These are phyloP conservation scores for Epizoanthus fatuus DNA, from an alignment of 92 coral and sea anemone species.

Conservation along the genomic window DNA sequence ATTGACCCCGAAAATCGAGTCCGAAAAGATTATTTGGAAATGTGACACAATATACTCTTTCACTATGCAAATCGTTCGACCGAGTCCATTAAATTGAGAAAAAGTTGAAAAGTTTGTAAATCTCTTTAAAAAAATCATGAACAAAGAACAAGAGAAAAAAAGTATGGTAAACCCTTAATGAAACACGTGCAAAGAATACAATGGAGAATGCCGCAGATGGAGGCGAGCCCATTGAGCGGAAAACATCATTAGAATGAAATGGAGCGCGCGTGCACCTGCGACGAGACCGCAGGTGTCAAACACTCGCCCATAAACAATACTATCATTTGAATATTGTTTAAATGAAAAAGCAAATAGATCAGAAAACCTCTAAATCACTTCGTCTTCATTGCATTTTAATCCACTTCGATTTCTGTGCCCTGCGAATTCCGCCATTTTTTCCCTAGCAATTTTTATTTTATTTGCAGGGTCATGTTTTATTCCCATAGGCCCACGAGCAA, in stretches of 20 bases:
- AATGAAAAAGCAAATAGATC: constrained; percentile 92
- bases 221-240: constrained; percentile 91
- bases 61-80: constrained; percentile 93
- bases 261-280: constrained; percentile 92
- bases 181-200: constrained; percentile 95
- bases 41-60: constrained; percentile 78
- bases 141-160: constrained; percentile 80
- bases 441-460: constrained; percentile 22
- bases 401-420: constrained; percentile 44
- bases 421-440: constrained; percentile 31
- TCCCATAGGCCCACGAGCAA: constrained; percentile 74
- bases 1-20: constrained; percentile 86
- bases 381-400: constrained; percentile 61
- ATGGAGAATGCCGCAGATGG: constrained; percentile 98
- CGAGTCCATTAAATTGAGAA: constrained; percentile 98
- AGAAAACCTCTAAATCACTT: constrained; percentile 78
- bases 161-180: constrained; percentile 91
- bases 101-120: constrained; percentile 97
- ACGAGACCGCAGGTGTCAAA: constrained; percentile 91
- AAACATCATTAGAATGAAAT: constrained; percentile 95
- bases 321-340: constrained; percentile 91
- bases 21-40: constrained; percentile 80
- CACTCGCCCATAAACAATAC: constrained; percentile 80
- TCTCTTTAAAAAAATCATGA: constrained; percentile 92
- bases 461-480: constrained; percentile 40